Evolutionary conservation across 2,888 invertebrate species (phyloP), one percentile per base, ranked within the genome.

Genomic region (Herminia tarsipennalis): DNA sequence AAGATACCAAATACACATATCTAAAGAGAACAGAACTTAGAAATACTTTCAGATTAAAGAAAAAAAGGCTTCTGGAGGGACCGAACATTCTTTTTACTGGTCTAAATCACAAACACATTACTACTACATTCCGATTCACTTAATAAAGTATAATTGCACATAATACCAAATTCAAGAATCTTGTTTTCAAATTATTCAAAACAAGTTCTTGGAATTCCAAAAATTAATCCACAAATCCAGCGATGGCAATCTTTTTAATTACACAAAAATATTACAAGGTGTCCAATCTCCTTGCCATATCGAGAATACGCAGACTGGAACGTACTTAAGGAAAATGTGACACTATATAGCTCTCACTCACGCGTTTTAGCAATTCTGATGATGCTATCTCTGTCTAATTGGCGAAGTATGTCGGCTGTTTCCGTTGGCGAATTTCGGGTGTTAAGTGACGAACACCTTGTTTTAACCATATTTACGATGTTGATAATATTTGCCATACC

Each of bases 341-440:
- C 16, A 38, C 21, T 10, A 13, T 24, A 20, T 24, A 47, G 44
- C 55, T 22, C 10, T 71, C 64, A 55, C 55, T 33, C 20, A 62
- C 63, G 10, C 55, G 30, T 50, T 25, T 36, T 16, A 2, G 13
- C 6, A 16, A 34, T 41, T 16, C 2, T n/a, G 8, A 38, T 64
- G 56, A 43, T 9, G 30, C 18, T 25, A 40, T 78, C 73, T 70
- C 65, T 49, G 40, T 75, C 52, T 29, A 47, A 55, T 22, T 36
- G 34, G 40, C 54, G 46, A 62, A 66, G 56, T 64, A 71, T 67
- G 69, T 43, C 46, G 59, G 62, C 71, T 61, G 78, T 82, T 81
- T 83, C 82, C 81, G 79, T 60, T 68, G 6, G 71, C 57, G 62
- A 72, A 59, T 58, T 67, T 70, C 41, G 60, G 66, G 47, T 66